phyloP scores from a whole-genome alignment of 1,140 invertebrate species.

The Pseudomyrmex concolor region DNA sequence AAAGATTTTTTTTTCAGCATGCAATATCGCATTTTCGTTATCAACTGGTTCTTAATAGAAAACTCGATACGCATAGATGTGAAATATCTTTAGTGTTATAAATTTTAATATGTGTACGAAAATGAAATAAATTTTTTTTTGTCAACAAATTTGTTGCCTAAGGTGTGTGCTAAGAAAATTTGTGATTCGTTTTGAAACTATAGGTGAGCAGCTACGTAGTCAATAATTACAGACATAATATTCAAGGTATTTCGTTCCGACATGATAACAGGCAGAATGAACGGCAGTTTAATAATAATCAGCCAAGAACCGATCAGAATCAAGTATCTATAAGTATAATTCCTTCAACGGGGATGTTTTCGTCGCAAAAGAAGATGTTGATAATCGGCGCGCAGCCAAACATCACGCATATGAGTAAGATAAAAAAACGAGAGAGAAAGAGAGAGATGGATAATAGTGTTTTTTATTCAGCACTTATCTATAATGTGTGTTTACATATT shows the following conservation, averaged over 20 bases:
- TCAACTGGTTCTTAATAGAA: neutral
- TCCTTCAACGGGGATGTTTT: constrained; percentile 74
- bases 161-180: constrained; percentile 4
- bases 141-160: neutral
- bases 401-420: constrained; percentile 76
- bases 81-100: neutral
- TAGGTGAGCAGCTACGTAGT: constrained; percentile 79
- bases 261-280: constrained; percentile 54
- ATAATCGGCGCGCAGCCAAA: constrained; percentile 75
- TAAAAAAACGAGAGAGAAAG: neutral
- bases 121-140: neutral
- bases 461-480: neutral
- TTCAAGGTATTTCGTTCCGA: constrained; percentile 68
- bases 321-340: constrained; percentile 81
- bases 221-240: constrained; percentile 77
- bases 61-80: neutral
- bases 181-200: constrained; percentile 43
- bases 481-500: neutral
- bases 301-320: constrained; percentile 65
- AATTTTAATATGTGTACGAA: neutral
- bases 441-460: too few species aligned
- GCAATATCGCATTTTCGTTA: too few species aligned
- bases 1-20: too few species aligned
- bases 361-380: constrained; percentile 78
- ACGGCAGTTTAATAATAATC: constrained; percentile 6